Conservation (phyloP, 2,797 vertebrate species). For the Carcharodon carcharias region DNA sequence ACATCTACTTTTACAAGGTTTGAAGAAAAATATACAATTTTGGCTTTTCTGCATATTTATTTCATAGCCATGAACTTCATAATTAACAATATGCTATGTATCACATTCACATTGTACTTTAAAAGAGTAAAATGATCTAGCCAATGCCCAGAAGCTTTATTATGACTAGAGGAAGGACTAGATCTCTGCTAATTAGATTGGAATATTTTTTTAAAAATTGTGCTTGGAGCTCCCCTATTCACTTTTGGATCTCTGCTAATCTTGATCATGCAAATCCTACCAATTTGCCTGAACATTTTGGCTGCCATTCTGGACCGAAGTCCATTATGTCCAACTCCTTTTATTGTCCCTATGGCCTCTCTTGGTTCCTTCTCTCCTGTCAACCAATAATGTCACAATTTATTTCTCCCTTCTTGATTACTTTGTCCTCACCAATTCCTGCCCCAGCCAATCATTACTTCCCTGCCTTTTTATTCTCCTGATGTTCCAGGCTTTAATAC, state of each 20-base stretch:
- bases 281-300: not conserved
- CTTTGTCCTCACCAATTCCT: not conserved
- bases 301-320: not conserved
- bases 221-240: not conserved
- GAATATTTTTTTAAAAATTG: not conserved
- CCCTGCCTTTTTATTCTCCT: not conserved
- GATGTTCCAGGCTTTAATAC: not conserved
- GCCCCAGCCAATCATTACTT: not conserved
- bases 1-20: not conserved
- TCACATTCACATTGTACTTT: not conserved
- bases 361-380: not conserved
- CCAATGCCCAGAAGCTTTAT: not conserved
- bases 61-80: not conserved
- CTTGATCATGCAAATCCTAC: not conserved
- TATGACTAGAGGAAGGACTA: not conserved
- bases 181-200: not conserved
- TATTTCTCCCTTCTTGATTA: not conserved
- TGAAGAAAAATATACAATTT: not conserved
- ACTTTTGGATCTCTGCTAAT: not conserved
- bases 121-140: not conserved
- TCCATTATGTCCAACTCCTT: not conserved
- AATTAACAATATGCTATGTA: not conserved
- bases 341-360: not conserved
- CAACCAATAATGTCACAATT: not conserved
- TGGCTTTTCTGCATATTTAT: not conserved